Base-by-base conservation (phyloP, 2,888 invertebrate species). In the Neoscelio sp. region DNA sequence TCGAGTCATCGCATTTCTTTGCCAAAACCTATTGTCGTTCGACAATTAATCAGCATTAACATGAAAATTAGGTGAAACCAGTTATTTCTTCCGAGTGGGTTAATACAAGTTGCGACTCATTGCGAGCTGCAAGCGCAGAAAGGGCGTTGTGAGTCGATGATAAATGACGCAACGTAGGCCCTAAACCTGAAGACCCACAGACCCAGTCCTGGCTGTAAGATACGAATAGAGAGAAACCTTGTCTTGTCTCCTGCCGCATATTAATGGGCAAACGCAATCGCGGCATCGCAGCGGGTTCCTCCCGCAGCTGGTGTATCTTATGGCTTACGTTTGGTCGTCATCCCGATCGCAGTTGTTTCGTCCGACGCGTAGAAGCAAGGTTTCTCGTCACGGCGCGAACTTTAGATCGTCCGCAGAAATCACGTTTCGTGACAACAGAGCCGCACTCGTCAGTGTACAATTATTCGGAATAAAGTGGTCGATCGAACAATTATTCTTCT, bases 261-360 rank as follows among this genome's bases (percentile, higher is more conserved):
- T 90, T 90, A 90, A 90, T 89, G 87, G 88, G 87, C 87, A 88
- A 87, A 87, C 84, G 85, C 87, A 89, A 90, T 90, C 89, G 87
- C 87, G 85, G 87, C 85, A 88, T 88, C 89, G 85, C 89, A 89
- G 88, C 88, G 84, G 88, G 88, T 84, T 85, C 82, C 85, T 83
- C 85, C 85, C 44, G 58, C 68, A 85, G 85, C 85, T 85, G 85
- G 83, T 84, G 80, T 81, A 84, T 85, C 82, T 83, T 80, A 80
- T 70, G 73, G 71, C 79, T 82, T 77, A n/a, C 42, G 48, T 28
- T 71, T 62, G 23, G 67, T 50, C 38, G 58, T 77, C 82, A 71
- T 70, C 54, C 48, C 73, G 40, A 78, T 82, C 80, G 80, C 85
- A 87, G 87, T 87, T 86, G 85, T 84, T 85, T 84, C 83, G 78